Conservation (phyloP, 1,140 invertebrate genomes). For the Plutomurus gul region DNA sequence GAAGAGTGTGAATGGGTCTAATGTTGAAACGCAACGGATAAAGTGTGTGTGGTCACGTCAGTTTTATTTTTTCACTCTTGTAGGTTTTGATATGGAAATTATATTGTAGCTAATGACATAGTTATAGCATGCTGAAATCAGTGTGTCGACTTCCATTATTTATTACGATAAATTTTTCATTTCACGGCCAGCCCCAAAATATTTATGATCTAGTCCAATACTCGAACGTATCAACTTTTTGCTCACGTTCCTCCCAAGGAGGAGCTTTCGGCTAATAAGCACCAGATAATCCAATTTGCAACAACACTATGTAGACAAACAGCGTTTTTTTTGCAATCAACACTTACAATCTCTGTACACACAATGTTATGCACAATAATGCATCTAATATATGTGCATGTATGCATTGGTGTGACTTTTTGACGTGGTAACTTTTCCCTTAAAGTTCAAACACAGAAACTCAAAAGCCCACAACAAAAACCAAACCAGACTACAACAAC, state of each 20-base stretch:
- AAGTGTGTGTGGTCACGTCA: conserved; percentile 25
- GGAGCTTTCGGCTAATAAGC: conserved; percentile 6
- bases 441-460: neutral
- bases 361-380: neutral
- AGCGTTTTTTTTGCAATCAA: conserved; percentile 14
- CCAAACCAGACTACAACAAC: neutral
- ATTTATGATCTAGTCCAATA: conserved; percentile 26
- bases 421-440: neutral
- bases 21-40: neutral
- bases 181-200: conserved; percentile 5
- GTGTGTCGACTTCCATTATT: conserved; percentile 23
- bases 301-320: neutral
- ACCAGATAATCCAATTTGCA: conserved; percentile 21
- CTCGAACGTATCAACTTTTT: conserved; percentile 16
- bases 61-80: conserved; percentile 22
- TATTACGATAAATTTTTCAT: conserved; percentile 23
- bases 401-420: too few relatives aligned
- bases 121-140: conserved; percentile 26
- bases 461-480: neutral
- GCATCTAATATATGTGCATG: neutral
- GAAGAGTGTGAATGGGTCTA: conserved; percentile 2
- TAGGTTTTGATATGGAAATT: conserved; percentile 30
- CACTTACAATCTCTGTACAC: neutral
- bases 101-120: conserved; percentile 30
- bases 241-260: neutral